Evolutionary conservation across 2,888 invertebrate species (phyloP).

Genomic region (Drosophila atroscutellata): DNA sequence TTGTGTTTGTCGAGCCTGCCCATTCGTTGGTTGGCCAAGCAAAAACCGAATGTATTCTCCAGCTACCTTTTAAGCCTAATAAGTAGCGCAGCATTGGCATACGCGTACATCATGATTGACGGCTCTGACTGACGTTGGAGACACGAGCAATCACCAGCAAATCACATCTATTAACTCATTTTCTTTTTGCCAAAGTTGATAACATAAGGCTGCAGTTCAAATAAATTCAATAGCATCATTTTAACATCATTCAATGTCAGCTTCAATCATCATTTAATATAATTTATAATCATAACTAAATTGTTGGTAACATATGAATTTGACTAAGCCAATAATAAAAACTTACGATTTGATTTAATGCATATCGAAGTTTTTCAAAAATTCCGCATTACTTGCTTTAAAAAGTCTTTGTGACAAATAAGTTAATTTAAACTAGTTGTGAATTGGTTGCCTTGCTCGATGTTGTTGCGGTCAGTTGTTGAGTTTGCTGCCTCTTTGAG

Average conservation of each 20-base stretch:
- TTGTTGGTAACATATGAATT: not conserved
- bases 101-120: conserved; percentile 46
- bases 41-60: conserved; percentile 17
- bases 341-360: too few species aligned
- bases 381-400: not conserved
- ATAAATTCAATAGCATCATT: not conserved
- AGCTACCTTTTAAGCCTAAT: conserved; percentile 55
- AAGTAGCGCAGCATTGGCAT: conserved; percentile 46
- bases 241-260: not conserved
- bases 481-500: conserved; percentile 6
- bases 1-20: conserved; percentile 46
- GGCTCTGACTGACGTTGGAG: conserved; percentile 30
- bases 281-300: not conserved
- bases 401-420: not conserved
- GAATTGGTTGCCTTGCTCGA: not conserved
- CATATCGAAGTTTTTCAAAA: not conserved
- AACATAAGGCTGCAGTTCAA: not conserved
- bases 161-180: not conserved
- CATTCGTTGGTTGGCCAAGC: conserved; percentile 2
- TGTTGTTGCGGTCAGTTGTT: conserved; percentile 20
- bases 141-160: conserved; percentile 23
- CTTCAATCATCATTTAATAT: not conserved
- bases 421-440: not conserved
- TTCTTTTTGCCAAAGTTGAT: not conserved
- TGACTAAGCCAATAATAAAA: too few species aligned